Evolutionary conservation across 2,113 vertebrate genomes (phyloP).

Genomic region (Sylvilagus bachmani): DNA sequence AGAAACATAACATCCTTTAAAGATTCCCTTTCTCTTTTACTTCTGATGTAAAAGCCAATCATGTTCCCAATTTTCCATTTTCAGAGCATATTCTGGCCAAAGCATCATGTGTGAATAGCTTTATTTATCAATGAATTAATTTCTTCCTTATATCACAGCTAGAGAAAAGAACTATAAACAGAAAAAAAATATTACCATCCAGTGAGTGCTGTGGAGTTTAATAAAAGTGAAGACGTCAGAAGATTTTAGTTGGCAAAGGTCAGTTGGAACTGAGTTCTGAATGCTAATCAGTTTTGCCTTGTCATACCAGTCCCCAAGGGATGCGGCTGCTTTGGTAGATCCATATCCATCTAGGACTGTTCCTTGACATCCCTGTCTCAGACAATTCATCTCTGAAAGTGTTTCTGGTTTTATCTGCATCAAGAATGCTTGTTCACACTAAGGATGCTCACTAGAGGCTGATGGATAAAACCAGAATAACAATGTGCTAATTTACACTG

Average conservation of each 20-base stretch:
- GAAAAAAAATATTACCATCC: neutral
- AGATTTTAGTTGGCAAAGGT: neutral
- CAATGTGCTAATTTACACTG: slow-evolving; percentile 56
- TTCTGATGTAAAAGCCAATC: neutral
- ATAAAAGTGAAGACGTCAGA: slow-evolving; percentile 12
- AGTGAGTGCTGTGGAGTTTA: neutral
- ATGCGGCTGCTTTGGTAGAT: neutral
- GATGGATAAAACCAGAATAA: slow-evolving; percentile 62
- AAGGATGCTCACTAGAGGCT: neutral
- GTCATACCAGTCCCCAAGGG: rapidly evolving
- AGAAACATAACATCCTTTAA: slow-evolving; percentile 3
- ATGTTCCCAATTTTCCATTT: neutral
- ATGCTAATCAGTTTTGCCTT: too few relatives aligned
- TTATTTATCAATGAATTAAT: slow-evolving; percentile 2
- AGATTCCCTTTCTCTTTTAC: neutral
- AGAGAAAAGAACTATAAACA: neutral
- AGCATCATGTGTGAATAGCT: neutral
- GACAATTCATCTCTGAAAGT: neutral
- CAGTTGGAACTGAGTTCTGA: neutral
- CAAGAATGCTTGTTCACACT: slow-evolving; percentile 19
- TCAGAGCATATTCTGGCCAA: neutral
- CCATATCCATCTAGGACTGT: neutral
- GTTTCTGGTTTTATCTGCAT: slow-evolving; percentile 5
- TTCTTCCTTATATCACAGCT: neutral
- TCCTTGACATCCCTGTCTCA: neutral